These are phyloP conservation scores for Miltochrista miniata DNA, from an alignment of 2,888 invertebrate species.

Conservation along the genomic window DNA sequence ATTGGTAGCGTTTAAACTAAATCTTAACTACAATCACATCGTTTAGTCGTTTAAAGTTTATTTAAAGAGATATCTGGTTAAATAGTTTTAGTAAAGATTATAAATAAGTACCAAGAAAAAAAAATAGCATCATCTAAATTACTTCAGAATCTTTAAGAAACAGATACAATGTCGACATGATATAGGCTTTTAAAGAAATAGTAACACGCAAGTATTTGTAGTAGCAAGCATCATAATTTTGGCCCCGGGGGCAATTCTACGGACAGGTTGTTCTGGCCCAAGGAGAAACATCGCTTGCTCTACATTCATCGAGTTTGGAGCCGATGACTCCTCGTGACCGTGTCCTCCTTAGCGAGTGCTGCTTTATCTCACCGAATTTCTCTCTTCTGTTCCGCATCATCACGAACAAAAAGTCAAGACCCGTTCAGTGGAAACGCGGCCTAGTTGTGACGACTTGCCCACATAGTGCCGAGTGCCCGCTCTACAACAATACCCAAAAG, in stretches of 20 bases:
- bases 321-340: slow-evolving; percentile 81
- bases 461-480: slow-evolving; percentile 43
- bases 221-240: slow-evolving; percentile 45
- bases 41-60: no score
- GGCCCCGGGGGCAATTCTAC: slow-evolving; percentile 53
- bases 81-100: neutral
- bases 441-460: slow-evolving; percentile 65
- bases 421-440: slow-evolving; percentile 75
- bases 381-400: slow-evolving; percentile 80
- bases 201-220: slow-evolving; percentile 24
- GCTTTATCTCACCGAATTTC: slow-evolving; percentile 80
- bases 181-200: slow-evolving; percentile 30
- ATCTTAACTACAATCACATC: slow-evolving; percentile 20
- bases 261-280: slow-evolving; percentile 65
- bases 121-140: slow-evolving; percentile 22
- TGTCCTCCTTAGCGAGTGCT: slow-evolving; percentile 76
- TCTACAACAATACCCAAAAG: slow-evolving; percentile 45
- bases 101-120: slow-evolving; percentile 15
- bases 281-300: slow-evolving; percentile 75
- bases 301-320: slow-evolving; percentile 73
- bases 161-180: slow-evolving; percentile 20
- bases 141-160: slow-evolving; percentile 20
- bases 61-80: neutral
- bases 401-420: slow-evolving; percentile 79
- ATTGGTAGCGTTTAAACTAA: slow-evolving; percentile 42